Evolutionary conservation across 1,140 invertebrate genomes (phyloP), one percentile per base, ranked within the genome.

Genomic region (Cryptotermes secundus): DNA sequence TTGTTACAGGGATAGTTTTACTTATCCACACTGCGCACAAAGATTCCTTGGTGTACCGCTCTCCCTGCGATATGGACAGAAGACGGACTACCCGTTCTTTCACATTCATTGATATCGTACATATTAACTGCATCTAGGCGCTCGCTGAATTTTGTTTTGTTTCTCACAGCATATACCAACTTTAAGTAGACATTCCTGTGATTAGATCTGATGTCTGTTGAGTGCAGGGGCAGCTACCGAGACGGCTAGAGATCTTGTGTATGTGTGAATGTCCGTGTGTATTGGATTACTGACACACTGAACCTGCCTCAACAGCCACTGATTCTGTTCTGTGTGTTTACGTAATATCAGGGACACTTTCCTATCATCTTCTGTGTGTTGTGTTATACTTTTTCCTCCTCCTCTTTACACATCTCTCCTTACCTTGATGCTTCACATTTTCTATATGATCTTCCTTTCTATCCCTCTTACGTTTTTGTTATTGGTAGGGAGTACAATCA

Each of bases 251-350:
- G 59, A 4, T 10, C 4, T 14, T 72, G 59, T 72, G 59, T 31
- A n/a, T n/a, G n/a, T n/a, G n/a, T n/a, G n/a, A n/a, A n/a, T n/a
- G n/a, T n/a, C n/a, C n/a, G 26, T 72, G 7, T 72, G 26, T 72
- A 31, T 31, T 14, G 59, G 59, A 72, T 72, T 72, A 72, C 26
- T 3, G 59, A 12, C 16, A 31, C 59, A 7, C n/a, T 9, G 31
- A 72, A 72, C 59, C 59, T 72, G 26, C 14, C 26, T 7, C 59
- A 72, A 31, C 26, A 72, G 31, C 26, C 59, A 72, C 59, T 31
- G 59, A 72, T 72, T 72, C n/a, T 31, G 59, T 26, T 72, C 26
- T 72, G 59, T 65, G 59, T 72, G 59, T 72, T 72, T 72, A 72
- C 14, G 59, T 72, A 72, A 72, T 72, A 26, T 72, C 59, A 14